Evolutionary conservation across 2,888 invertebrate genomes (phyloP).

Genomic region (Lithophane leautieri): DNA sequence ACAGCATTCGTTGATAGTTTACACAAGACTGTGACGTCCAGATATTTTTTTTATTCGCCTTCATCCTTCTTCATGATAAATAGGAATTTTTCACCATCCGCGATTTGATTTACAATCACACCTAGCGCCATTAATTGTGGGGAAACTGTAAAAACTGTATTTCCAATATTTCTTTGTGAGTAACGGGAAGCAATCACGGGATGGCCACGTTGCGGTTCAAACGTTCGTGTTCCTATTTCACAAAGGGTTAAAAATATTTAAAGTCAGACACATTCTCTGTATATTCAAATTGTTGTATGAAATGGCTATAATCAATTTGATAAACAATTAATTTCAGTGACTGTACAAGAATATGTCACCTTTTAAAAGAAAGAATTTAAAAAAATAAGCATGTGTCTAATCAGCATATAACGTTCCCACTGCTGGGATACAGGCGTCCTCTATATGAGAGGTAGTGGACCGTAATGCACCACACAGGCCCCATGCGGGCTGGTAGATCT

Average conservation of each 20-base stretch:
- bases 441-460: neutral
- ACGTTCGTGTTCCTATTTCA: neutral
- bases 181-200: constrained; percentile 9
- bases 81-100: neutral
- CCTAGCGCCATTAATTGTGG: constrained; percentile 1
- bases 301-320: too few species aligned
- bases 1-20: too few species aligned
- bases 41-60: too few species aligned
- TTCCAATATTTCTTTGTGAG: constrained; percentile 19
- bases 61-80: too few species aligned
- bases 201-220: neutral
- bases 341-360: neutral
- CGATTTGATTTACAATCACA: constrained; percentile 24
- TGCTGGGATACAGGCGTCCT: neutral
- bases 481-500: neutral
- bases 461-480: neutral
- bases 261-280: too few species aligned
- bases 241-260: neutral
- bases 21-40: too few species aligned
- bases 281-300: too few species aligned
- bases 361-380: neutral
- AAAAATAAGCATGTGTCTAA: neutral
- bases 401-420: neutral
- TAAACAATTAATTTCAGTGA: too few species aligned
- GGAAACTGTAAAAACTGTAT: constrained; percentile 3